Evolutionary conservation across 2,888 invertebrate genomes (phyloP).

Genomic region (Noctua fimbriata): DNA sequence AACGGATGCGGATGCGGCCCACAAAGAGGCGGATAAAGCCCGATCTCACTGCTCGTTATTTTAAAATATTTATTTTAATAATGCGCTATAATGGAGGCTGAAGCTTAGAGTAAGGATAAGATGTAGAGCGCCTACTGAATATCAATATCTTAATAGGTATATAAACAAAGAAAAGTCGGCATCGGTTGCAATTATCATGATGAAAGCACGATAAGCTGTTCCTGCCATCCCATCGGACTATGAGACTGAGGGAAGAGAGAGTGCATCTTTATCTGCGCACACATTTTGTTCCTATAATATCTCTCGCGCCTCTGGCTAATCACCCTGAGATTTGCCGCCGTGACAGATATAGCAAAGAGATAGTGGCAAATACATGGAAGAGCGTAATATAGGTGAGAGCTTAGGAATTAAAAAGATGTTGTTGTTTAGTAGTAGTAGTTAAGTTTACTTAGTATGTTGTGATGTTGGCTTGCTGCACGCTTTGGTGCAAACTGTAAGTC

Average conservation of each 20-base stretch:
- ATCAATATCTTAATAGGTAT: background rate
- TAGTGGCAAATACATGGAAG: background rate
- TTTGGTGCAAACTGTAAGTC: no score
- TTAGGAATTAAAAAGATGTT: background rate
- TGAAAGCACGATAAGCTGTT: no score
- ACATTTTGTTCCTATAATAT: no score
- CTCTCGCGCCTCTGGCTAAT: no score
- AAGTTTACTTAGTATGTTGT: no score
- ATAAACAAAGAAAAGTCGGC: no score
- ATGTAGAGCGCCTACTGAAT: background rate
- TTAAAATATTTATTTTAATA: slow-evolving; percentile 78
- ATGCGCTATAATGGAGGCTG: slow-evolving; percentile 68
- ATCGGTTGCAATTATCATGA: no score
- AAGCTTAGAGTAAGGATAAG: background rate
- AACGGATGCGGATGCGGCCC: slow-evolving; percentile 66
- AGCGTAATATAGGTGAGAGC: background rate
- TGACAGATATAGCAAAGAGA: no score
- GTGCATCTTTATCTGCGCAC: background rate
- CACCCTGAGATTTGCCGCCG: background rate
- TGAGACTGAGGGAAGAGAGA: background rate
- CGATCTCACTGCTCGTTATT: slow-evolving; percentile 75
- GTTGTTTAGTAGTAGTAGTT: no score
- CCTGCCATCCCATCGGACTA: background rate
- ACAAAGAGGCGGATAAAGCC: slow-evolving; percentile 66
- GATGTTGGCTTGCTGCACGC: no score